Base-by-base conservation (phyloP, 2,797 vertebrate species). In the Hozukius guyotensis region DNA sequence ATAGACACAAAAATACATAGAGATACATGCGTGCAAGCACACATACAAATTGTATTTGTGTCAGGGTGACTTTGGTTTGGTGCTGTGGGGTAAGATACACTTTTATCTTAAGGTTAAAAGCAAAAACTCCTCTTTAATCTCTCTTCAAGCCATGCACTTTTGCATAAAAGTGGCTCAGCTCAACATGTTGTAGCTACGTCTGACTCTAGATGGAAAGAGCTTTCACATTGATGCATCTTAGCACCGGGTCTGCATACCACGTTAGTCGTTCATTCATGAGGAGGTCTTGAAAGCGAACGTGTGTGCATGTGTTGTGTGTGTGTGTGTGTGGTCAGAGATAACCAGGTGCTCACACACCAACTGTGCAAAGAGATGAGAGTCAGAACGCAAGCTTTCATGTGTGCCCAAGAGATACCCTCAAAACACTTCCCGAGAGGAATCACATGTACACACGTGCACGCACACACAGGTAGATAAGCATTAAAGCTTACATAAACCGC, bases 311-410 rank as follows among this genome's bases (percentile, higher is more conserved):
- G 71, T 67, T 78, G 63, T 76, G 78, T 72, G 71, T 38, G 36
- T 42, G 38, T 42, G 38, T 69, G 72, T 38, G 20, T 72, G 67
- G 83, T 87, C 64, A 53, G 76, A 92, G 85, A 89, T 86, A 92
- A 88, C 77, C 84, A 90, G 78, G 70, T 78, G 65, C 64, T 86
- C 67, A 74, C 77, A 66, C 69, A 55, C 61, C 75, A 63, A 89
- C 84, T 86, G 83, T 77, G 83, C 57, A 64, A 82, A 80, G 65
- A 89, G 81, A 90, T 88, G 75, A 82, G 81, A 84, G 85, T 83
- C 78, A 76, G 61, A 73, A 82, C 14, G 18, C 63, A 20, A 69
- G 80, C 86, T 90, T 86, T 90, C 71, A 92, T 93, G 80, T 91
- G 79, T 65, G 73, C 75, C 63, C 69, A 64, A 64, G 70, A 84